Evolutionary conservation across 2,113 vertebrate species (phyloP).

Genomic region (Antennarius striatus): DNA sequence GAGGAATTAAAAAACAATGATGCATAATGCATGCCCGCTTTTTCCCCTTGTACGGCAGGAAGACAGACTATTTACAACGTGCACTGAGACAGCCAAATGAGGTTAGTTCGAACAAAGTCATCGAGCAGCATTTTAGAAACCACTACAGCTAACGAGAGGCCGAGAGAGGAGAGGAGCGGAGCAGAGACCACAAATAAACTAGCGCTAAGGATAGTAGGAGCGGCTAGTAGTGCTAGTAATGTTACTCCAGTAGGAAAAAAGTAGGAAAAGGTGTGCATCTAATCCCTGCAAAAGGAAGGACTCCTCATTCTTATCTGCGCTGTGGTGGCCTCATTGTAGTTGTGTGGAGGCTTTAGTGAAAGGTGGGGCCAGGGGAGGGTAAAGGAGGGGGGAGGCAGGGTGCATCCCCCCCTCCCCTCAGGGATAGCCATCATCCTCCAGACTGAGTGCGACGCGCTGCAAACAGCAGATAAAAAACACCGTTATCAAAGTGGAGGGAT

Average conservation of each 20-base stretch:
- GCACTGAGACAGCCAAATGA: conserved; percentile 49
- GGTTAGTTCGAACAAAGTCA: conserved; percentile 72
- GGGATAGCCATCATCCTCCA: conserved; percentile 95
- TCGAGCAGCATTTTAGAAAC: conserved; percentile 61
- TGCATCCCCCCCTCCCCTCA: conserved; percentile 76
- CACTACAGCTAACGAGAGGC: conserved; percentile 55
- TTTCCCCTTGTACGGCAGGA: conserved; percentile 9
- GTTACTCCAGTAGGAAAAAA: conserved; percentile 54
- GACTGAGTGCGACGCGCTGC: conserved; percentile 95
- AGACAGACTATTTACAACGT: conserved; percentile 54
- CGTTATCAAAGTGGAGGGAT: conserved; percentile 65
- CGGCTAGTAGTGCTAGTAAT: conserved; percentile 63
- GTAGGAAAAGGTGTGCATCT: conserved; percentile 36
- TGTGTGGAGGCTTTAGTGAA: conserved; percentile 57
- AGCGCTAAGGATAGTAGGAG: conserved; percentile 47
- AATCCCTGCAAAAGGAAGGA: conserved; percentile 52
- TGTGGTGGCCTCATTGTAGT: conserved; percentile 62
- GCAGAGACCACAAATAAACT: conserved; percentile 43
- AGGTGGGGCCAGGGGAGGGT: conserved; percentile 46
- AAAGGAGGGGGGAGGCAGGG: conserved; percentile 2
- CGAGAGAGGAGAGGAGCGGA: conserved; percentile 45
- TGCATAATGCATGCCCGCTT: conserved; percentile 6
- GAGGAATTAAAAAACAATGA: conserved; percentile 43
- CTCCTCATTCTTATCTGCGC: conserved; percentile 60
- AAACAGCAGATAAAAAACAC: conserved; percentile 79